Evolutionary conservation across 1,140 invertebrate species (phyloP), one percentile per base, ranked within the genome.

Genomic region (Orussus abietinus): DNA sequence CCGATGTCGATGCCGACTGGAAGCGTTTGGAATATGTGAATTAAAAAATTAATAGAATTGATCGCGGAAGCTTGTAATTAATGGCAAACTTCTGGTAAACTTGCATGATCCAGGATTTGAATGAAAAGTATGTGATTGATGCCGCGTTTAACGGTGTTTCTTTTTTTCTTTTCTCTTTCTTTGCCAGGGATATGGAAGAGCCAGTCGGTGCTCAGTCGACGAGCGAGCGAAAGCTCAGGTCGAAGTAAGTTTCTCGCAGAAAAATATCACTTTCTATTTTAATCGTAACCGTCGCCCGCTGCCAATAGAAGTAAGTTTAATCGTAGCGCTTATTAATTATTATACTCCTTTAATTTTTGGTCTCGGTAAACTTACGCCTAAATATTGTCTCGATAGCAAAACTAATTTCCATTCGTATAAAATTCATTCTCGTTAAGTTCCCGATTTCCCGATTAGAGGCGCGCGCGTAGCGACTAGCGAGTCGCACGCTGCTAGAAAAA

Each of bases 351-450:
- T 57, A 69, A 61, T 65, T 68, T 68, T 66, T 69, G 64, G 64
- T 68, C 59, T 68, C 53, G 43, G 41, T 66, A 53, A 62, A 59
- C 58, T 65, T 68, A 69, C 36, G 50, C 54, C 63, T 67, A 67
- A 56, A 67, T 71, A 71, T 71, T 69, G 62, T 71, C 65, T 65
- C 51, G 36, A 59, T 61, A 50, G 25, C n/a, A 59, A 57, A 59
- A 61, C 48, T 53, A 53, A 55, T 56, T 51, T 55, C 45, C 38
- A 37, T 30, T 12, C 11, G n/a, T n/a, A n/a, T n/a, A 28, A 26
- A 25, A 38, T 26, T 38, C 12, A 9, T 29, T 31, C 12, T 30
- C n/a, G n/a, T n/a, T n/a, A n/a, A n/a, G n/a, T n/a, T n/a, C n/a
- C n/a, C n/a, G n/a, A n/a, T n/a, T n/a, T n/a, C n/a, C n/a, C n/a